Percentiles rank a stretch among this genome's conserved stretches.
phyloP scores from a whole-genome alignment of 92 coral and sea anemone genomes.

The Chrysogorgia sp. region DNA sequence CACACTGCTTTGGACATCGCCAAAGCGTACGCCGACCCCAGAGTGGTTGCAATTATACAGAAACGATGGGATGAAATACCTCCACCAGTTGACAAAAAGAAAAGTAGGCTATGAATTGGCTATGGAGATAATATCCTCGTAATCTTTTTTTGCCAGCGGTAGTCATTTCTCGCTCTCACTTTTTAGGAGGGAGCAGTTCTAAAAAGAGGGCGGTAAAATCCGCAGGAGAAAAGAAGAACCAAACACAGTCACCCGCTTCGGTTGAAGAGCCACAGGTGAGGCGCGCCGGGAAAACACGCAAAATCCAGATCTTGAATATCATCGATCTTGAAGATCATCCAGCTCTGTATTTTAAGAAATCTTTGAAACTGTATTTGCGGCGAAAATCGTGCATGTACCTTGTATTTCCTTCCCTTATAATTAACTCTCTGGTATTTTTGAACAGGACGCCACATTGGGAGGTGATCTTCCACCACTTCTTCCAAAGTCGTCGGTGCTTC shows the following conservation, averaged over 20 bases:
- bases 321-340: no score
- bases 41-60: slow-evolving; percentile 93
- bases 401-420: neutral
- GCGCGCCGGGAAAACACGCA: no score
- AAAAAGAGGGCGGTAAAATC: slow-evolving; percentile 88
- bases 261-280: slow-evolving; percentile 1
- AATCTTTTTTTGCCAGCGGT: neutral
- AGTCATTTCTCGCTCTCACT: neutral
- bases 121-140: neutral
- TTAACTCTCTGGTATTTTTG: neutral
- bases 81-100: slow-evolving; percentile 95
- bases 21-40: slow-evolving; percentile 95
- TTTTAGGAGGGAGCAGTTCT: slow-evolving; percentile 76
- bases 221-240: slow-evolving; percentile 60
- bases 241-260: slow-evolving; percentile 23
- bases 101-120: slow-evolving; percentile 62
- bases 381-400: neutral
- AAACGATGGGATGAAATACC: slow-evolving; percentile 99
- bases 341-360: no score
- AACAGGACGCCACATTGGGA: slow-evolving; percentile 51
- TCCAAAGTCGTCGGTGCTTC: slow-evolving; percentile 96
- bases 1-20: slow-evolving; percentile 97
- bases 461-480: slow-evolving; percentile 52
- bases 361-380: neutral
- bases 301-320: neutral